Evolutionary conservation across 2,113 vertebrate genomes (phyloP).

Genomic region (Nicator chloris): DNA sequence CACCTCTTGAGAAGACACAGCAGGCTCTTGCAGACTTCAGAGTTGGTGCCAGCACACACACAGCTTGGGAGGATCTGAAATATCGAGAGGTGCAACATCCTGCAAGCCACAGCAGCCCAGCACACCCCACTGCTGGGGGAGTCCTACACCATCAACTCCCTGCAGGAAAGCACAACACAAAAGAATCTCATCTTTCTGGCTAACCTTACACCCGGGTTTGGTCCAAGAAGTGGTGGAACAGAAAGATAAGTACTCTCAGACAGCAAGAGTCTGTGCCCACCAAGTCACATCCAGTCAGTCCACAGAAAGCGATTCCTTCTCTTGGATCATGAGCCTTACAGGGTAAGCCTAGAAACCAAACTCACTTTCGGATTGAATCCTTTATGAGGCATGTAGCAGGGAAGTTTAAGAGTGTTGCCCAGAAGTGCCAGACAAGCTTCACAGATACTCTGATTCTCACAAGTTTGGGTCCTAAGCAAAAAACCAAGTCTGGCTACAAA

Average conservation of each 20-base stretch:
- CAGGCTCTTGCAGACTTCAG: background rate
- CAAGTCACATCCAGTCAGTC: background rate
- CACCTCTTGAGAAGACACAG: background rate
- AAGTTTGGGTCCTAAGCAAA: background rate
- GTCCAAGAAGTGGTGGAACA: background rate
- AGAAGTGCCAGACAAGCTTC: background rate
- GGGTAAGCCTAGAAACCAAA: background rate
- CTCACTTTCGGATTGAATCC: background rate
- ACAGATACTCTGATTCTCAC: background rate
- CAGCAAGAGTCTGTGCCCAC: background rate
- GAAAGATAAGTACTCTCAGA: rapidly evolving
- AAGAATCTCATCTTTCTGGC: background rate
- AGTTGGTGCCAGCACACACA: rapidly evolving
- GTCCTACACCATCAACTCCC: background rate
- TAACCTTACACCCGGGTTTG: background rate
- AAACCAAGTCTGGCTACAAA: background rate
- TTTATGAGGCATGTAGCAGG: background rate
- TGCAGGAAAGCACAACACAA: background rate
- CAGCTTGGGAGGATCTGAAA: background rate
- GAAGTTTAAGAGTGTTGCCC: background rate
- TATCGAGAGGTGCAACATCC: background rate
- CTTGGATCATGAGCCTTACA: background rate
- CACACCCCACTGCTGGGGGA: background rate
- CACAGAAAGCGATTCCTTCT: background rate
- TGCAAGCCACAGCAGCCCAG: background rate